phyloP scores from a whole-genome alignment of 2,888 invertebrate genomes.

The Stenolophus ochropezus region DNA sequence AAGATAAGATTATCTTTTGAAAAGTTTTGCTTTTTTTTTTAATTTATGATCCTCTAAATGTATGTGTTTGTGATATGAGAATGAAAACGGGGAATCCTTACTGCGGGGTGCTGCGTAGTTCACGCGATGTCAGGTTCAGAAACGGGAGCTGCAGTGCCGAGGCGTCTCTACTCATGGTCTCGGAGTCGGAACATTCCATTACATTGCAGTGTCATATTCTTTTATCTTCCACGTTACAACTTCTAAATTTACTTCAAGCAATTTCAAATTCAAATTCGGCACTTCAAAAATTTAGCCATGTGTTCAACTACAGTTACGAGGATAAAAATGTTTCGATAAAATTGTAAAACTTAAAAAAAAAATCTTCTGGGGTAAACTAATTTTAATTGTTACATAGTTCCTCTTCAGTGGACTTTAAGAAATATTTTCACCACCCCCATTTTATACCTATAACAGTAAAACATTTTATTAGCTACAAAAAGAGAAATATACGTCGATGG shows the following conservation, averaged over 20 bases:
- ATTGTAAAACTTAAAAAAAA: constrained; percentile 57
- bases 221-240: constrained; percentile 9
- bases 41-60: too few species aligned
- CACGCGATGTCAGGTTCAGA: constrained; percentile 65
- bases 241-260: constrained; percentile 13
- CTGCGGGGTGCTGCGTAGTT: constrained; percentile 65
- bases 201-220: constrained; percentile 31
- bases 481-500: neutral
- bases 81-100: constrained; percentile 39
- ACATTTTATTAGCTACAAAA: constrained; percentile 16
- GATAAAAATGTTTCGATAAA: constrained; percentile 54
- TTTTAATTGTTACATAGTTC: constrained; percentile 58
- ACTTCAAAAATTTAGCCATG: constrained; percentile 56
- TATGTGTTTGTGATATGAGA: neutral
- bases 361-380: constrained; percentile 57
- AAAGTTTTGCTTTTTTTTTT: too few species aligned
- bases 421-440: constrained; percentile 69
- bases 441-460: constrained; percentile 68
- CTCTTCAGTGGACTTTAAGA: constrained; percentile 66
- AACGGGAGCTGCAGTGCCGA: constrained; percentile 31
- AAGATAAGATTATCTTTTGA: too few species aligned
- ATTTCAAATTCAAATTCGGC: constrained; percentile 60
- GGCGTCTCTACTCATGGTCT: constrained; percentile 46
- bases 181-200: constrained; percentile 43
- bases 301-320: constrained; percentile 48